A percentile compares a stretch with the other conserved stretches of the same genome.
phyloP scores from a whole-genome alignment of 2,888 invertebrate species.

The Ariolimax columbianus region DNA sequence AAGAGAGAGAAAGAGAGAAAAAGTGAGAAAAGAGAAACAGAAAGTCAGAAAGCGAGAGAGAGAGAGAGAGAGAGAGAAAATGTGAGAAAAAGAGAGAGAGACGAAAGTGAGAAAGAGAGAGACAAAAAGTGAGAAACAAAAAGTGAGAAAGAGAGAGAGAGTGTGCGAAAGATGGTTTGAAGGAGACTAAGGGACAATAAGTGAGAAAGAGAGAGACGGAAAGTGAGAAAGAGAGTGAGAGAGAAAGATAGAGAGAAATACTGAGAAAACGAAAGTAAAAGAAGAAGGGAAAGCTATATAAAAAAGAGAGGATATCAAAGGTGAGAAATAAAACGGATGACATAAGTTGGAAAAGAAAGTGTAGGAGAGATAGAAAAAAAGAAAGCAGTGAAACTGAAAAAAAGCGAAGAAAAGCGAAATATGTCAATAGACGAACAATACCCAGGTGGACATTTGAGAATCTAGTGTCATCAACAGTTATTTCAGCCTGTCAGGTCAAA shows the following conservation, averaged over 20 bases:
- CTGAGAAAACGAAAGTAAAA: neutral
- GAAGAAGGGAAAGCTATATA: neutral
- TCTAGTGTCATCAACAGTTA: too few relatives aligned
- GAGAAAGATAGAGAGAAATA: neutral
- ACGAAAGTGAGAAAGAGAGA: neutral
- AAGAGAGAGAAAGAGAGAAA: neutral
- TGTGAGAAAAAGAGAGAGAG: neutral
- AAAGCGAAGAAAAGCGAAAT: too few relatives aligned
- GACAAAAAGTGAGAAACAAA: too few relatives aligned
- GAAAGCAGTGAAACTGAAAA: neutral
- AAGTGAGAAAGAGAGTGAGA: too few relatives aligned
- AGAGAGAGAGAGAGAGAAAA: neutral
- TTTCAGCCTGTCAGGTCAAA: too few relatives aligned
- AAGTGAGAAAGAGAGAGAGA: too few relatives aligned
- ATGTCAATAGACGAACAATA: too few relatives aligned
- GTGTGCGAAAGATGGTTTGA: too few relatives aligned
- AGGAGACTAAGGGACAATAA: too few relatives aligned
- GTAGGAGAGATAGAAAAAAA: neutral
- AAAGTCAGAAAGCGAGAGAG: too few relatives aligned
- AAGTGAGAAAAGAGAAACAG: neutral
- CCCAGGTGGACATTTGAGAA: too few relatives aligned
- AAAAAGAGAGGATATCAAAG: neutral
- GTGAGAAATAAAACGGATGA: neutral
- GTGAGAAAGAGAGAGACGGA: too few relatives aligned
- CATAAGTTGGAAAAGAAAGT: neutral